Base-by-base conservation (phyloP, 2,113 vertebrate genomes). In the Daphoenositta chrysoptera region DNA sequence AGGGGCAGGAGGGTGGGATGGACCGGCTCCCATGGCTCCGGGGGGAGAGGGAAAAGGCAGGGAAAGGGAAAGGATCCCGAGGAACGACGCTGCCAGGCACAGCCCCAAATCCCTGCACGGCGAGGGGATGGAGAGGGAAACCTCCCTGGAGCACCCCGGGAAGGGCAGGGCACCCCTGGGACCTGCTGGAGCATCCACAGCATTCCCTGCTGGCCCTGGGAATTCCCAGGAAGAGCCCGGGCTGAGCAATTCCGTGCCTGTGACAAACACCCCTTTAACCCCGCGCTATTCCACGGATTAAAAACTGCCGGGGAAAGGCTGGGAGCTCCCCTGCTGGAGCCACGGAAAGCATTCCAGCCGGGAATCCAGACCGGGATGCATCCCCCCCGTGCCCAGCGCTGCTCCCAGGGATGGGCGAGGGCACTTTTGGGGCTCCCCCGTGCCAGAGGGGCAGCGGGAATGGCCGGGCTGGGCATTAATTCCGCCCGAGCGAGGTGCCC, bases 401-500 rank as follows among this genome's bases (percentile, higher is more conserved):
- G 24, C 42, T n/a, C 58, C 33, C 61, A 22, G 10, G 61, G 60
- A 24, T 3, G 30, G 22, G 18, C 11, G 19, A 68, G 5, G n/a
- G n/a, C 72, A 24, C 21, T 19, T 3, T 2, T 5, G 28, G 47
- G 40, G 19, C 15, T 56, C 28, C 50, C 50, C 56, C 9, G 8
- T 37, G 72, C 42, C 10, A 0, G 47, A 28, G 57, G 87, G 44
- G 75, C 76, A 42, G 75, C 61, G 60, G 70, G 79, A 15, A 28
- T 8, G 1, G 5, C 58, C 26, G 60, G 60, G 37, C 26, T 20
- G 97, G 39, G 70, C 96, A 98, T 99, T 97, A 98, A 99, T 98
- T 98, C 96, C 98, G 94, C 97, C 98, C 97, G 98, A 98, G 96
- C 92, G 89, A 97, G 96, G 93, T 79, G 95, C 93, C 78, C 39